Base-by-base conservation (phyloP, 2,113 vertebrate genomes). In the Mesocricetus auratus region DNA sequence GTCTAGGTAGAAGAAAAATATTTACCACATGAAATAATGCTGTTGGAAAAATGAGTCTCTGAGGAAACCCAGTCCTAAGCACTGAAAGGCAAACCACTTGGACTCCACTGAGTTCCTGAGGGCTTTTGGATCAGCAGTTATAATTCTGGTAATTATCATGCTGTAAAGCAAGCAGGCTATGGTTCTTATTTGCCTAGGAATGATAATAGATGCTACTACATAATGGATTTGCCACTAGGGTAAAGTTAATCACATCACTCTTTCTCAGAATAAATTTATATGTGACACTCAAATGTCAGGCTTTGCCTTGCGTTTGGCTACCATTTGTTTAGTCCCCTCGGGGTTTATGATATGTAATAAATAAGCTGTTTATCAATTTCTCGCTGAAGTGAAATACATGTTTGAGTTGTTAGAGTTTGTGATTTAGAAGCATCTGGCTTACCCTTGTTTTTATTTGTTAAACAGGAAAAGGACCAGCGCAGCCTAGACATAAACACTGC, bases 401-500 rank as follows among this genome's bases (percentile, higher is more conserved):
- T 90, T 82, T 94, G 96, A 60, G 83, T 96, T 90, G 91, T 95
- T 42, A 17, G 66, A 71, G 95, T 93, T 93, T 95, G 93, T 95
- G 81, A 45, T 79, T 79, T 91, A 81, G 87, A 91, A 91, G 74
- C 87, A 96, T 91, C 81, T 89, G 92, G 96, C 96, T 97, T 93
- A 96, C 96, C 77, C 88, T 97, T 95, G 83, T 93, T 89, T 89
- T 97, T 98, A 86, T 97, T 96, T 97, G 45, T 98, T 95, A 97
- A 96, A 97, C 98, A 99, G 99, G 99, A 99, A 98, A 99, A 99
- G 97, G 99, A 99, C 98, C 99, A 99, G 98, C 99, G 99, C 98
- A 99, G 99, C 99, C 99, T 99, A 99, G 99, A 99, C 98, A 99
- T 99, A 96, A 99, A 99, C 98, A 99, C 99, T 98, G 99, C 99